Evolutionary conservation across 2,797 vertebrate genomes (phyloP).

Genomic region (Telmatherina bonti): DNA sequence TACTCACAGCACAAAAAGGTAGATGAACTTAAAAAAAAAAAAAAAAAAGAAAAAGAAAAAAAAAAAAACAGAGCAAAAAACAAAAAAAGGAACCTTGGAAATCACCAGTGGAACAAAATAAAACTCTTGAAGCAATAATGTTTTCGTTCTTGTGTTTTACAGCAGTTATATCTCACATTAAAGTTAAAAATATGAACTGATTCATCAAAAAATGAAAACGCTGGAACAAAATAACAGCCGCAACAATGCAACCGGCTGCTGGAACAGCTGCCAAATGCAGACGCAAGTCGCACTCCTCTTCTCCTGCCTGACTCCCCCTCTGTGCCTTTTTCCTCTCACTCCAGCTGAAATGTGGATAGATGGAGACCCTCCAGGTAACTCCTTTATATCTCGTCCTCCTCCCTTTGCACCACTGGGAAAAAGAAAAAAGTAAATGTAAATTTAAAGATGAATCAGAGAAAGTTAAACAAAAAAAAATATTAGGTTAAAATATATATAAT

Average conservation of each 20-base stretch:
- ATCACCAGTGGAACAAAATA: conserved; percentile 71
- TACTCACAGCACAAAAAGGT: conserved; percentile 78
- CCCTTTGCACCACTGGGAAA: conserved; percentile 69
- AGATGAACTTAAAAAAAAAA: conserved; percentile 69
- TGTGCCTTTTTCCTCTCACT: conserved; percentile 64
- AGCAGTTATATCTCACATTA: conserved; percentile 83
- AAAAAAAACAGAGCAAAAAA: conserved; percentile 69
- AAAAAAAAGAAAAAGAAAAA: conserved; percentile 72
- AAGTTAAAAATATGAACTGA: conserved; percentile 76
- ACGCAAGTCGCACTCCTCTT: conserved; percentile 68
- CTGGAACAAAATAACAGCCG: conserved; percentile 68
- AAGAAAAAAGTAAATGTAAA: conserved; percentile 20
- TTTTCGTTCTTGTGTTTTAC: conserved; percentile 55
- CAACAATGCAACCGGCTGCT: conserved; percentile 73
- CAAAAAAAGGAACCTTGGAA: conserved; percentile 70
- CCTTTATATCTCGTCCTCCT: conserved; percentile 78
- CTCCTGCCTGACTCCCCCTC: conserved; percentile 64
- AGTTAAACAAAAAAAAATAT: not conserved
- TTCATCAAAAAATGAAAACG: conserved; percentile 64
- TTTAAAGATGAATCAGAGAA: conserved; percentile 23
- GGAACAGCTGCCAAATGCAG: conserved; percentile 83
- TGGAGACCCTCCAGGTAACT: conserved; percentile 81
- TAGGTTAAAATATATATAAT: not conserved
- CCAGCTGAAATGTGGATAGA: conserved; percentile 79
- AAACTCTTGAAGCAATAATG: conserved; percentile 70